phyloP scores from a whole-genome alignment of 2,888 invertebrate genomes.

The Coleophora deauratella region DNA sequence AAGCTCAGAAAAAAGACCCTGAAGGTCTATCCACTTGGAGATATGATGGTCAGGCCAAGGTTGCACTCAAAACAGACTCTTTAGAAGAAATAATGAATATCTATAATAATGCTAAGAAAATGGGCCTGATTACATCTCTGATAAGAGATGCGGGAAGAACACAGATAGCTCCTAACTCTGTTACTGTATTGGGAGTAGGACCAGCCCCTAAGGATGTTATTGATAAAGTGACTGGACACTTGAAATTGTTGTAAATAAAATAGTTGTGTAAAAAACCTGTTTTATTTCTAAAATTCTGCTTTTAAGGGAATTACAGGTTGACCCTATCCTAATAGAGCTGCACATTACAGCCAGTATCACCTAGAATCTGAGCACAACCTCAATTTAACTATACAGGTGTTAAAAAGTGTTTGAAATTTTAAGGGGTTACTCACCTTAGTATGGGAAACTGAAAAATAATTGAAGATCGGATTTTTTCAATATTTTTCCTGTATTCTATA shows the following conservation, averaged over 20 bases:
- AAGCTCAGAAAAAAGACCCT: slow-evolving; percentile 76
- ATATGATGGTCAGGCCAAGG: slow-evolving; percentile 87
- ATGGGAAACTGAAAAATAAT: no score
- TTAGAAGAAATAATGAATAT: slow-evolving; percentile 82
- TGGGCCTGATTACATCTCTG: slow-evolving; percentile 81
- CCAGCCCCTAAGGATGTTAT: slow-evolving; percentile 86
- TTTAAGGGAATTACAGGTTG: no score
- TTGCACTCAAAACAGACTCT: slow-evolving; percentile 87
- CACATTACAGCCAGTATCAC: no score
- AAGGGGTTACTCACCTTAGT: no score
- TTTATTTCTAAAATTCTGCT: no score
- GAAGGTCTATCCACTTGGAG: slow-evolving; percentile 75
- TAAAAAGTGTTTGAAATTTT: no score
- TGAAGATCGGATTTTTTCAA: no score
- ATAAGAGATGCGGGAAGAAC: slow-evolving; percentile 95
- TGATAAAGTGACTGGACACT: slow-evolving; percentile 89
- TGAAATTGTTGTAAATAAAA: slow-evolving; percentile 82
- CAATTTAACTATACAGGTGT: no score
- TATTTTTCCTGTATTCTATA: no score
- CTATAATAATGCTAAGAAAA: slow-evolving; percentile 78
- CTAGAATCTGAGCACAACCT: no score
- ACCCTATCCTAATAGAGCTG: no score
- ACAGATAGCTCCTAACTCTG: slow-evolving; percentile 90
- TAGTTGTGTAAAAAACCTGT: no score
- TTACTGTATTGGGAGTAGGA: slow-evolving; percentile 94